A percentile compares a stretch with the other conserved stretches of the same genome.
These are phyloP conservation scores for Darevskia mixta DNA, from an alignment of 2,797 vertebrate species.

Conservation along the genomic window DNA sequence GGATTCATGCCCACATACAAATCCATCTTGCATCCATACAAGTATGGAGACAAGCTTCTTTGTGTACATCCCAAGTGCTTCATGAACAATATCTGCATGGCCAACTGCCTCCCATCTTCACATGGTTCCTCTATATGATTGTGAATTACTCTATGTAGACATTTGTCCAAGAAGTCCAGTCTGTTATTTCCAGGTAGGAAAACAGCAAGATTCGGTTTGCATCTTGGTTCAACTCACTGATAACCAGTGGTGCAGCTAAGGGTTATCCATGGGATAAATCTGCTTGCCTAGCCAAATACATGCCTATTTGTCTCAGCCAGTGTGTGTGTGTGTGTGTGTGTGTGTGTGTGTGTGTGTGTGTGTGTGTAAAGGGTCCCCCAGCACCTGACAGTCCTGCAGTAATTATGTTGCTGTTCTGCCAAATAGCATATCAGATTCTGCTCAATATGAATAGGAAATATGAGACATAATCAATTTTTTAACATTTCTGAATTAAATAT, in stretches of 20 bases:
- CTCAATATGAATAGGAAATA: neutral
- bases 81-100: neutral
- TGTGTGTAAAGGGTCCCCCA: neutral
- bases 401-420: neutral
- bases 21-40: neutral
- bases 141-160: neutral
- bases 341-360: too few species aligned
- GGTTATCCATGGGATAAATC: neutral
- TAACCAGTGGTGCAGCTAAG: neutral
- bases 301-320: neutral
- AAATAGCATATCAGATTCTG: slow-evolving; percentile 25
- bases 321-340: too few species aligned
- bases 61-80: neutral
- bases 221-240: neutral
- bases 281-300: neutral
- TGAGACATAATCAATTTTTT: slow-evolving; percentile 44
- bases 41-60: neutral
- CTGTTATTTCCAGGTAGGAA: neutral
- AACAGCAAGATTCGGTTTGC: neutral
- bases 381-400: rapidly evolving
- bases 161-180: neutral
- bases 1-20: neutral
- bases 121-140: neutral
- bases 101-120: neutral
- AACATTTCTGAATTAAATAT: slow-evolving; percentile 35